Conservation (phyloP, 2,113 vertebrate species). For the Tachuris rubrigastra region DNA sequence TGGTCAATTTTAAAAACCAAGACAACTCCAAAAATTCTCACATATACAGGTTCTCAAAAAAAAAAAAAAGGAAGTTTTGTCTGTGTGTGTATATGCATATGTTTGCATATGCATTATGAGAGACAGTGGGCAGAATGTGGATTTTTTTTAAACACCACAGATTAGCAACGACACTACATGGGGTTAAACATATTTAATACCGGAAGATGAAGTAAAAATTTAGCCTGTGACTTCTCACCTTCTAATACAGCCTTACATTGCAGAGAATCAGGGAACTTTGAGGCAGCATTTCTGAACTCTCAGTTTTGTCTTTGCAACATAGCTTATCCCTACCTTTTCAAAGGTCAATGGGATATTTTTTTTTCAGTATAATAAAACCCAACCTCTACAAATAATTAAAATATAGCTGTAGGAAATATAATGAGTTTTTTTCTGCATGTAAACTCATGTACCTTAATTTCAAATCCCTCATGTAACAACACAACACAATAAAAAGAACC, state of each 20-base stretch:
- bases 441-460: neutral
- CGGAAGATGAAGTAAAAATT: neutral
- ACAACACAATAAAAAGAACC: neutral
- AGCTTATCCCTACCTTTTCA: neutral
- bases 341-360: neutral
- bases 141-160: neutral
- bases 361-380: neutral
- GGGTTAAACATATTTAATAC: neutral
- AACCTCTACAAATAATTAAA: neutral
- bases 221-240: neutral
- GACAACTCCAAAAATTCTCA: neutral
- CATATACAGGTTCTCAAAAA: neutral
- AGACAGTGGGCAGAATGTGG: neutral
- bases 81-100: too few relatives aligned
- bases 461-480: neutral
- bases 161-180: neutral
- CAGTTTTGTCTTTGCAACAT: neutral
- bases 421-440: accelerated
- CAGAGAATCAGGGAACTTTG: neutral
- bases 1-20: neutral
- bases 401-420: neutral
- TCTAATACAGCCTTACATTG: neutral
- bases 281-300: neutral
- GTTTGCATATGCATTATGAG: accelerated
- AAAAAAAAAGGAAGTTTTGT: neutral